Evolutionary conservation across 2,888 invertebrate genomes (phyloP).

Genomic region (Caenorhabditis japonica): DNA sequence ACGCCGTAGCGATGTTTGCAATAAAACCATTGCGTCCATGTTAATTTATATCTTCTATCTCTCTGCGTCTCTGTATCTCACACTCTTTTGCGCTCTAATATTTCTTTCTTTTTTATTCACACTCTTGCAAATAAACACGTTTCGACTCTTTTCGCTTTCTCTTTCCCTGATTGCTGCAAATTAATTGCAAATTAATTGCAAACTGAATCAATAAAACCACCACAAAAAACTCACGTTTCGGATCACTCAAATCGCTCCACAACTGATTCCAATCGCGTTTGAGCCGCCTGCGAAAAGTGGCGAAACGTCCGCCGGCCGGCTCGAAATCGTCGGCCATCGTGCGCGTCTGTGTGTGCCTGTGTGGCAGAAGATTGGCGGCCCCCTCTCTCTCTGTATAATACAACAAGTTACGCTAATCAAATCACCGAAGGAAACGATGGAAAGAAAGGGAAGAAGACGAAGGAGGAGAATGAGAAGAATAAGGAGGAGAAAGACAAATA

Average conservation of each 20-base stretch:
- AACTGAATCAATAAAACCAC: too few species aligned
- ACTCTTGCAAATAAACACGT: constrained; percentile 46
- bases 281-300: constrained; percentile 39
- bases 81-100: too few species aligned
- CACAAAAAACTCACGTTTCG: constrained; percentile 50
- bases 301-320: constrained; percentile 31
- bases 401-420: constrained; percentile 52
- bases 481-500: constrained; percentile 2
- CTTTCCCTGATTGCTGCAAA: constrained; percentile 37
- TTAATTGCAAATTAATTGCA: background rate
- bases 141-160: constrained; percentile 16
- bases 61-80: too few species aligned
- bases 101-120: constrained; percentile 26
- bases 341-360: too few species aligned
- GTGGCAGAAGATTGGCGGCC: too few species aligned
- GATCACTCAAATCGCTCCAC: constrained; percentile 50
- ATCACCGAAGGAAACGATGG: constrained; percentile 38
- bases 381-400: too few species aligned
- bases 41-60: too few species aligned
- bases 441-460: too few species aligned
- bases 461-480: constrained; percentile 6
- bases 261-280: constrained; percentile 42
- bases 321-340: constrained; percentile 25
- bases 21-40: too few species aligned
- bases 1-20: too few species aligned